Base-by-base conservation (phyloP, 2,113 vertebrate genomes). In the Eurypyga helias region DNA sequence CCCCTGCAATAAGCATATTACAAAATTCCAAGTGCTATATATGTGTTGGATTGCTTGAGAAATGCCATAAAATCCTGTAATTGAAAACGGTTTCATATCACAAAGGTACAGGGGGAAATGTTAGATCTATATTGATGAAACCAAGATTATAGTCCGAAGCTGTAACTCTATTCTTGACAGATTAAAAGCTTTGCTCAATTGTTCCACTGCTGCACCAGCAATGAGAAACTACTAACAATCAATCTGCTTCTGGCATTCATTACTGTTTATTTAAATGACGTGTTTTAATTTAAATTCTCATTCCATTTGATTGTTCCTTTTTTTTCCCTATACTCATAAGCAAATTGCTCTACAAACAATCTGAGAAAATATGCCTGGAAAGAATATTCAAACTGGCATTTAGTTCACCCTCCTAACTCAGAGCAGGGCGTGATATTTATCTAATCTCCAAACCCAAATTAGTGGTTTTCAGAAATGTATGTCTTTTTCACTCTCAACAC, bases 121-220 rank as follows among this genome's bases (percentile, higher is more conserved):
- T 81, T 24, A 45, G 69, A 24, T 49, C 54, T 79, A 6, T 76
- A 52, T 43, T 52, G 69, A 79, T 72, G 55, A 69, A 91, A 79
- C 41, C 0, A 55, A 46, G 31, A 85, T 79, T 45, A n/a, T 16
- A 72, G 57, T 65, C 61, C 61, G 58, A 54, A 83, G 49, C 66
- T 79, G 66, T 76, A 91, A 76, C 28, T 75, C 76, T 72, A 5
- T 49, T 84, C 58, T 57, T 94, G 86, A 87, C 54, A 93, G 69
- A 49, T 91, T 93, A 95, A 95, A 93, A 93, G 52, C 83, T 93
- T 89, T 79, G 34, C 64, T 92, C 49, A 87, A 7, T 79, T 79
- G 48, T 64, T 41, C 33, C 52, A 73, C 71, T 76, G 54, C 61
- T 61, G 54, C 51, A 94, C 60, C 65, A 85, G 83, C 65, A 83